Percentiles rank a stretch among this genome's conserved stretches.
phyloP scores from a whole-genome alignment of 2,797 vertebrate genomes.

The Gadopsis bispinosus region DNA sequence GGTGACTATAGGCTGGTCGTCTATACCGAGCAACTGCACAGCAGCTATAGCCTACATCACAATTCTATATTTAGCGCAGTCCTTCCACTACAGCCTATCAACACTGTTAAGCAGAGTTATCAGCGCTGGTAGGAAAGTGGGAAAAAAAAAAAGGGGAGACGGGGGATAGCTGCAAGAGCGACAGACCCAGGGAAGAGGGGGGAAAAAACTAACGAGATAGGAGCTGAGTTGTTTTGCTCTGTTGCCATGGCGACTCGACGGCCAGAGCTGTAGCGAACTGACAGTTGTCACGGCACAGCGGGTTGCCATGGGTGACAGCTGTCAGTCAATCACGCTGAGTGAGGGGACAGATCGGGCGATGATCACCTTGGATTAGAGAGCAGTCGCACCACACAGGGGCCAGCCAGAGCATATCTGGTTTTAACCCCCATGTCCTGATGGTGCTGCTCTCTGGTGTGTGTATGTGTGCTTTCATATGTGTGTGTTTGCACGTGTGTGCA shows the following conservation, averaged over 20 bases:
- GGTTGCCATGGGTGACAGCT: slow-evolving; percentile 81
- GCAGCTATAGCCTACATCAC: slow-evolving; percentile 66
- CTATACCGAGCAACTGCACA: slow-evolving; percentile 48
- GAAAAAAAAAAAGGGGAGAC: not conserved
- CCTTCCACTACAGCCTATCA: slow-evolving; percentile 71
- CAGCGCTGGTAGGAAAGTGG: slow-evolving; percentile 42
- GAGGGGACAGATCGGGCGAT: slow-evolving; percentile 78
- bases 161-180: slow-evolving; percentile 32
- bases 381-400: slow-evolving; percentile 61
- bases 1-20: slow-evolving; percentile 60
- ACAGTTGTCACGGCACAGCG: slow-evolving; percentile 75
- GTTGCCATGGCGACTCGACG: slow-evolving; percentile 75
- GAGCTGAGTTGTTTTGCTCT: slow-evolving; percentile 73
- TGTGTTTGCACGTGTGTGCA: slow-evolving; percentile 9
- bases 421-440: slow-evolving; percentile 71
- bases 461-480: slow-evolving; percentile 24
- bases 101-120: slow-evolving; percentile 66
- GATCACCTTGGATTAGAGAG: slow-evolving; percentile 83
- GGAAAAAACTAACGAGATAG: slow-evolving; percentile 22
- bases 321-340: slow-evolving; percentile 80
- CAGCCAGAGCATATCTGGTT: slow-evolving; percentile 65
- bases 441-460: slow-evolving; percentile 37
- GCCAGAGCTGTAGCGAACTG: slow-evolving; percentile 59
- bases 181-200: slow-evolving; percentile 21
- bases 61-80: slow-evolving; percentile 78